Conservation (phyloP, 2,888 invertebrate species). For the Idaea straminata region DNA sequence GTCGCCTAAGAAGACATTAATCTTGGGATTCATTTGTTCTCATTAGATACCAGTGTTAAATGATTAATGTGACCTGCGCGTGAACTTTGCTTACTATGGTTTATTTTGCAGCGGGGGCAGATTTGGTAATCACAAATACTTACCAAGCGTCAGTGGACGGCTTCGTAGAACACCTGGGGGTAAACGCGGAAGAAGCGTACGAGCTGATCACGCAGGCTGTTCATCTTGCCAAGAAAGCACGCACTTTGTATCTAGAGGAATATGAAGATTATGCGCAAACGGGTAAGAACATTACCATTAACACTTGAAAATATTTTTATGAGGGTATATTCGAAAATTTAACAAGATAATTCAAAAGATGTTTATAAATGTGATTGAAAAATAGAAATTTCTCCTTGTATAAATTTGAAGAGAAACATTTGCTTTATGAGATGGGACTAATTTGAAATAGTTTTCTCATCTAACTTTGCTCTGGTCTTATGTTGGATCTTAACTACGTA, state of each 20-base stretch:
- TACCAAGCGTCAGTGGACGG: slow-evolving; percentile 93
- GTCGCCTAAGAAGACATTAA: slow-evolving; percentile 46
- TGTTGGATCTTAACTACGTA: slow-evolving; percentile 1
- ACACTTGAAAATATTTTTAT: background rate
- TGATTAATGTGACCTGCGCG: slow-evolving; percentile 43
- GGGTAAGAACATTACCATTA: slow-evolving; percentile 39
- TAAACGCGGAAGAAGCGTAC: slow-evolving; percentile 84
- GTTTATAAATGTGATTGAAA: background rate
- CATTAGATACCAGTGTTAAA: slow-evolving; percentile 43
- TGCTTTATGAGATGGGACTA: background rate
- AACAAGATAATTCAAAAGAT: background rate
- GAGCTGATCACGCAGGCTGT: slow-evolving; percentile 88
- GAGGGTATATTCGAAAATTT: too few species aligned
- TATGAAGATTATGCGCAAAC: slow-evolving; percentile 64
- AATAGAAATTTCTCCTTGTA: background rate
- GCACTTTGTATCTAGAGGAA: slow-evolving; percentile 81
- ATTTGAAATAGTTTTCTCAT: slow-evolving; percentile 1
- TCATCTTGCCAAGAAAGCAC: slow-evolving; percentile 85
- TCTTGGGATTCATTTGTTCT: slow-evolving; percentile 56
- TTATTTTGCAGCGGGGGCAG: slow-evolving; percentile 86
- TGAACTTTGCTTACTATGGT: slow-evolving; percentile 29
- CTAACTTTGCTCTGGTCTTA: background rate
- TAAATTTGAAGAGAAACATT: background rate
- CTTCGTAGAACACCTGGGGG: slow-evolving; percentile 86
- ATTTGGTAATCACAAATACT: slow-evolving; percentile 92